Conservation (phyloP, 2,113 vertebrate genomes). For the Trinectes maculatus region DNA sequence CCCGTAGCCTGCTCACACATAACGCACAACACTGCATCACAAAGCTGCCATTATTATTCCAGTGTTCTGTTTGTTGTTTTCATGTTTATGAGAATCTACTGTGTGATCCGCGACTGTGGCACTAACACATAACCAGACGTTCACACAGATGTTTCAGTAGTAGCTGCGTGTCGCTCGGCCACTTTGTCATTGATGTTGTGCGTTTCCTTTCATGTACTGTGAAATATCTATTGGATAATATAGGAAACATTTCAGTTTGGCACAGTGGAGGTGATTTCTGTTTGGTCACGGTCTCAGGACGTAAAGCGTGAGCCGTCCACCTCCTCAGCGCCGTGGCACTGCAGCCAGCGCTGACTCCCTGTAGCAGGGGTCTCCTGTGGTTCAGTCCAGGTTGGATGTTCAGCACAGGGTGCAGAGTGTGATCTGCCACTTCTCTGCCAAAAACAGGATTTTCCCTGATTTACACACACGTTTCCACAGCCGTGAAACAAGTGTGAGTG, state of each 20-base stretch:
- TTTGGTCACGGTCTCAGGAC: not conserved
- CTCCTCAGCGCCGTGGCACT: not conserved
- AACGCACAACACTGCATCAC: too few relatives aligned
- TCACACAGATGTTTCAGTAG: not conserved
- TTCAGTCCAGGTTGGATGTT: constrained; percentile 10
- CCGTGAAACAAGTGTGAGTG: too few relatives aligned
- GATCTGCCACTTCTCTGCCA: constrained; percentile 25
- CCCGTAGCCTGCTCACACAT: not conserved
- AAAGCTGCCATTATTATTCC: too few relatives aligned
- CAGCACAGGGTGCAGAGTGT: constrained; percentile 9
- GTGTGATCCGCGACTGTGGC: not conserved
- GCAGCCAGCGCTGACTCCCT: not conserved
- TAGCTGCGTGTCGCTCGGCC: too few relatives aligned
- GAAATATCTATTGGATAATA: too few relatives aligned
- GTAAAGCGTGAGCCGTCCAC: not conserved
- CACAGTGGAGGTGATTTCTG: not conserved
- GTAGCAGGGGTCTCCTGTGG: constrained; percentile 15
- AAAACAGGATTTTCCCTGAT: constrained; percentile 44
- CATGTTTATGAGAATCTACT: not conserved
- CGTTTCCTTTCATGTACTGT: too few relatives aligned
- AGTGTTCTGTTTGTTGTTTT: too few relatives aligned
- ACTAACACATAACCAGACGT: not conserved
- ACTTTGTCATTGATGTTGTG: too few relatives aligned
- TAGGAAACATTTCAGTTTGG: too few relatives aligned
- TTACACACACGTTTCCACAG: constrained; percentile 37